Percentiles rank a stretch among this genome's conserved stretches.
phyloP scores from a whole-genome alignment of 2,888 invertebrate species.

The Parascotia fuliginaria region DNA sequence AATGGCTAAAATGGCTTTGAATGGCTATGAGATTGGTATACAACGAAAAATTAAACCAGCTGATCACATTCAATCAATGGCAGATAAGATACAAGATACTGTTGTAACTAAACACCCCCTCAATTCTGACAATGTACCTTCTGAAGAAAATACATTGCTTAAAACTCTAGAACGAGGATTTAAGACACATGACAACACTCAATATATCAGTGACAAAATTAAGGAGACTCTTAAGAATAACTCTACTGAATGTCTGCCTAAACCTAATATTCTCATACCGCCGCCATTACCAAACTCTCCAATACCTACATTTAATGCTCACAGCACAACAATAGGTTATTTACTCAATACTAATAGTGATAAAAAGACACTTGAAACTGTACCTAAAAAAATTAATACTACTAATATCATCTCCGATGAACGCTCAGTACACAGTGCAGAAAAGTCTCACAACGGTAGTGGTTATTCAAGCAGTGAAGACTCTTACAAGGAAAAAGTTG shows the following conservation, averaged over 20 bases:
- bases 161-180: conserved; percentile 65
- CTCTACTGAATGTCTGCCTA: conserved; percentile 49
- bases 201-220: conserved; percentile 67
- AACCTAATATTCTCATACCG: conserved; percentile 61
- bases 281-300: conserved; percentile 76
- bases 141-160: conserved; percentile 66
- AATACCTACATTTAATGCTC: conserved; percentile 67
- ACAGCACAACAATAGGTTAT: conserved; percentile 58
- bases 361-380: conserved; percentile 55
- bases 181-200: conserved; percentile 65
- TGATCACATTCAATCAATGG: conserved; percentile 82
- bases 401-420: conserved; percentile 45
- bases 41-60: conserved; percentile 83
- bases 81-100: conserved; percentile 83
- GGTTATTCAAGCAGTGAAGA: conserved; percentile 64
- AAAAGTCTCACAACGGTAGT: conserved; percentile 60
- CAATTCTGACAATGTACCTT: conserved; percentile 67
- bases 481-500: conserved; percentile 64
- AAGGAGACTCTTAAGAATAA: conserved; percentile 70
- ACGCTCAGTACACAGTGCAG: conserved; percentile 46
- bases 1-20: conserved; percentile 83
- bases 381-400: conserved; percentile 51
- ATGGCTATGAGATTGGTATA: conserved; percentile 83
- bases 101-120: conserved; percentile 82
- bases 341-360: conserved; percentile 40